Percentiles rank a stretch among this genome's conserved stretches.
phyloP scores from a whole-genome alignment of 2,113 vertebrate genomes.

The Ophthalmolycus amberensis region DNA sequence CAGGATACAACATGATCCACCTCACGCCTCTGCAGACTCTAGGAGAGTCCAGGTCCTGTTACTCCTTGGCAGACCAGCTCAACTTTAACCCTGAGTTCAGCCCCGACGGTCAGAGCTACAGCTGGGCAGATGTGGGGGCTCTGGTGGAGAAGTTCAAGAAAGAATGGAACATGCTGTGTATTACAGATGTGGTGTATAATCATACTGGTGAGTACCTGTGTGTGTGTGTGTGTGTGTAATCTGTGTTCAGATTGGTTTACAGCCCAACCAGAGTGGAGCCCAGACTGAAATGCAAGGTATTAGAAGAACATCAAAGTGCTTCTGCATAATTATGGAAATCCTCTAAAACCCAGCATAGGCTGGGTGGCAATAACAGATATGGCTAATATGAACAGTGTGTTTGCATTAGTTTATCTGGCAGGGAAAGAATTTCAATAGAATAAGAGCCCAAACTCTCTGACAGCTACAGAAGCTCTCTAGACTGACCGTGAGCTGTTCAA shows the following conservation, averaged over 20 bases:
- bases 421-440: too few relatives aligned
- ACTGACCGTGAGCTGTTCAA: too few relatives aligned
- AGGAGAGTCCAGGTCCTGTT: conserved; percentile 77
- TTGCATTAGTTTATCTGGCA: too few relatives aligned
- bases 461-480: too few relatives aligned
- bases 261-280: not conserved
- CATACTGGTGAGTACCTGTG: conserved; percentile 70
- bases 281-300: not conserved
- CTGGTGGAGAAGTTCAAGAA: conserved; percentile 70
- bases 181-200: conserved; percentile 80
- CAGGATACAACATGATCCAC: conserved; percentile 77
- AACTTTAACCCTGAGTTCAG: conserved; percentile 74
- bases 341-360: not conserved
- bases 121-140: conserved; percentile 64
- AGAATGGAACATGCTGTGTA: conserved; percentile 76
- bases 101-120: conserved; percentile 45
- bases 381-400: too few relatives aligned
- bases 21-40: conserved; percentile 79
- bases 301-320: not conserved
- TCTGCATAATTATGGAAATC: not conserved
- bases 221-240: not conserved
- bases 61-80: conserved; percentile 79
- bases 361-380: not conserved
- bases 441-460: too few relatives aligned
- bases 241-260: not conserved